A percentile compares a stretch with the other conserved stretches of the same genome.
Conservation (phyloP, 1,140 invertebrate genomes). For the Formica selysi region DNA sequence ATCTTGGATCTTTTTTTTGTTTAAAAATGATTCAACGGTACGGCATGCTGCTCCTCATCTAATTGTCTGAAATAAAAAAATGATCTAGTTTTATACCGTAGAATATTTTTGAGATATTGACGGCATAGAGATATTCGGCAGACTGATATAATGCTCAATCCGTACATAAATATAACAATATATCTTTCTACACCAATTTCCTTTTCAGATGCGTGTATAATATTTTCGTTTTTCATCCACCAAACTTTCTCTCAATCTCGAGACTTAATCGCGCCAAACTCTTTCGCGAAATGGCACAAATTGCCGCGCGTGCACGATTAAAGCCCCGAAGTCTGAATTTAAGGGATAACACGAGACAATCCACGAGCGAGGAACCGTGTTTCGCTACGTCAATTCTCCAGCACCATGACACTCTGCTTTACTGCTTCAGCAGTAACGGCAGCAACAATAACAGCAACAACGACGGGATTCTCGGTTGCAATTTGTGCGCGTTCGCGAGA, state of each 20-base stretch:
- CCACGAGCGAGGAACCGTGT: background rate
- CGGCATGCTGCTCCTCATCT: too few relatives aligned
- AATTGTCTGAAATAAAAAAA: too few relatives aligned
- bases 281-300: background rate
- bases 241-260: background rate
- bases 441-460: constrained; percentile 5
- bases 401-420: constrained; percentile 7
- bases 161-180: background rate
- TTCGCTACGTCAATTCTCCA: constrained; percentile 25
- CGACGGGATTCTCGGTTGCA: background rate
- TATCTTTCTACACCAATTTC: background rate
- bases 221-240: background rate
- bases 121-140: too few relatives aligned
- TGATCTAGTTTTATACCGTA: too few relatives aligned
- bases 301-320: constrained; percentile 4
- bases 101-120: too few relatives aligned
- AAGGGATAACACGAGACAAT: constrained; percentile 33
- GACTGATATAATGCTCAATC: too few relatives aligned
- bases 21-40: too few relatives aligned
- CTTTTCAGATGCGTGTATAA: background rate
- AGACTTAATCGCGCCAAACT: constrained; percentile 8
- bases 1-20: too few relatives aligned
- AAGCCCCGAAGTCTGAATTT: constrained; percentile 38
- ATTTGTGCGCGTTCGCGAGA: constrained; percentile 3
- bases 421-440: background rate